Conservation (phyloP, 1,140 invertebrate genomes). For the Telenomus remus region DNA sequence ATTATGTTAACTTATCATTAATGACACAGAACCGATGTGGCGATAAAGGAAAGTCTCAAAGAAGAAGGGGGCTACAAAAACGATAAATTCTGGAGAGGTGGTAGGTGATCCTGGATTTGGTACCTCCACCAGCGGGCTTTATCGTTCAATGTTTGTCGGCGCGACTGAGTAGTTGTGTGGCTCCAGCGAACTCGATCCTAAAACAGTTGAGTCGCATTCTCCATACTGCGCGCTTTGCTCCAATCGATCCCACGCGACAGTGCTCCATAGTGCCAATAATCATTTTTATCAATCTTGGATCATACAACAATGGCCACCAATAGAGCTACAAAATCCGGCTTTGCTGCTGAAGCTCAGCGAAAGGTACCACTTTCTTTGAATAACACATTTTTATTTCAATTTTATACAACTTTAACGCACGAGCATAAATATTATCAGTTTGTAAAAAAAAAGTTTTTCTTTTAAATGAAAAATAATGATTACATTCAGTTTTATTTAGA, state of each 20-base stretch:
- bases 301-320: slow-evolving; percentile 84
- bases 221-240: slow-evolving; percentile 18
- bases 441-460: too few species aligned
- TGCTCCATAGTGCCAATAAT: slow-evolving; percentile 22
- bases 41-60: too few species aligned
- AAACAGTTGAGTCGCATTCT: slow-evolving; percentile 43
- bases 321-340: slow-evolving; percentile 93
- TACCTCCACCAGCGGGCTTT: slow-evolving; percentile 15
- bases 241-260: slow-evolving; percentile 14
- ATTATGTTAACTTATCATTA: too few species aligned
- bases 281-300: not conserved
- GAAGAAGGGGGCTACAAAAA: slow-evolving; percentile 25
- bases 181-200: slow-evolving; percentile 37
- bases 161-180: slow-evolving; percentile 33
- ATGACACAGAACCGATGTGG: too few species aligned
- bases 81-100: slow-evolving; percentile 17
- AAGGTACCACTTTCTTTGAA: slow-evolving; percentile 80
- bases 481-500: too few species aligned
- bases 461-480: too few species aligned
- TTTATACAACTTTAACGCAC: too few species aligned
- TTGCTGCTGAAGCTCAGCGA: slow-evolving; percentile 93
- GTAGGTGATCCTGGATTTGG: slow-evolving; percentile 14
- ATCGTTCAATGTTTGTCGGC: too few species aligned
- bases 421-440: too few species aligned
- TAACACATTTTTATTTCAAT: too few species aligned